Evolutionary conservation across 2,888 invertebrate species (phyloP).

Genomic region (Tipula helvola): DNA sequence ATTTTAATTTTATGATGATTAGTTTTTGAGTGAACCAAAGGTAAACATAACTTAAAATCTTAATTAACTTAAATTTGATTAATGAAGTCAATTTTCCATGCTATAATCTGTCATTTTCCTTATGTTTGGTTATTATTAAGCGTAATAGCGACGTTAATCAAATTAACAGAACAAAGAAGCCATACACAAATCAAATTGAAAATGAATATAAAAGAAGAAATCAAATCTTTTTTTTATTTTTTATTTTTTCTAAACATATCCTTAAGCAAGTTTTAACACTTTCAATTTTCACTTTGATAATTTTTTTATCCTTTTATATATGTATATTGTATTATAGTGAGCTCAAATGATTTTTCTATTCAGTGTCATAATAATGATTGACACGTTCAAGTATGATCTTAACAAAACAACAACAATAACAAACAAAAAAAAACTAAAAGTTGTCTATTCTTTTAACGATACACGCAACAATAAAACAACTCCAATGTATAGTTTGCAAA

Average conservation of each 20-base stretch:
- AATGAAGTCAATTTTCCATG: background rate
- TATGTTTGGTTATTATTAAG: background rate
- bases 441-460: background rate
- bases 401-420: background rate
- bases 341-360: background rate
- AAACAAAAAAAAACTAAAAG: background rate
- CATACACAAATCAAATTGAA: background rate
- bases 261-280: background rate
- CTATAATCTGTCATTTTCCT: background rate
- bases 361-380: constrained; percentile 4
- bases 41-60: background rate
- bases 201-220: background rate
- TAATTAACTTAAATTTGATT: background rate
- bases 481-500: background rate
- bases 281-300: background rate
- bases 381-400: constrained; percentile 4
- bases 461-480: background rate
- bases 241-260: background rate
- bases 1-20: background rate
- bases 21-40: background rate
- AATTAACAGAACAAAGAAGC: background rate
- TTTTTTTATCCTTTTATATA: background rate
- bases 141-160: background rate
- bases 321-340: background rate
- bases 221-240: background rate